Percentiles rank a stretch among this genome's conserved stretches.
Evolutionary conservation across 2,113 vertebrate genomes (phyloP).

Genomic region (Pelodiscus sinensis): DNA sequence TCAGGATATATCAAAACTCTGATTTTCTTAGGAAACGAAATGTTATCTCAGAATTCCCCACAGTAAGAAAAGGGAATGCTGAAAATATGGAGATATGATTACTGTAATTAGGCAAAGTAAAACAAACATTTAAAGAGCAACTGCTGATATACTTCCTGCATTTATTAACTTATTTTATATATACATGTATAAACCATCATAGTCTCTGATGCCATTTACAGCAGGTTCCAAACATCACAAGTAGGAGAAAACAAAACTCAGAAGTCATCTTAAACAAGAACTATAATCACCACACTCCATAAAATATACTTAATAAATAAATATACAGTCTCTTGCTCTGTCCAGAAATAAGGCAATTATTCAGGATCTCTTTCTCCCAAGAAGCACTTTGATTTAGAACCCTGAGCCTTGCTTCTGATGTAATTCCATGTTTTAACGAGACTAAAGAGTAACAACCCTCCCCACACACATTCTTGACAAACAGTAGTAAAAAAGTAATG

Average conservation of each 20-base stretch:
- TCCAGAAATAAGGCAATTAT: background rate
- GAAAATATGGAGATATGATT: background rate
- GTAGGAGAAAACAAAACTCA: background rate
- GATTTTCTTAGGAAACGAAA: background rate
- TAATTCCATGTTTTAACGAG: slow-evolving; percentile 1
- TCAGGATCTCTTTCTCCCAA: background rate
- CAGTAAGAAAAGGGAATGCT: background rate
- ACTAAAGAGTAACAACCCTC: background rate
- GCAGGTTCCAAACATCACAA: background rate
- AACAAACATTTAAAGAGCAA: background rate
- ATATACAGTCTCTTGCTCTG: background rate
- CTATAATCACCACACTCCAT: background rate
- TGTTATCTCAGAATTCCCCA: background rate
- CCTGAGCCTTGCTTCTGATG: background rate
- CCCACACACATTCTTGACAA: background rate
- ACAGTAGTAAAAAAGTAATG: slow-evolving; percentile 13
- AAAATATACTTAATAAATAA: background rate
- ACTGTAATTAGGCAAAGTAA: background rate
- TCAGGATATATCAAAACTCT: background rate
- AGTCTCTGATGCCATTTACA: background rate
- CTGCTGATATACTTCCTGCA: background rate
- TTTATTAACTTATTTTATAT: background rate
- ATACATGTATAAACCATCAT: background rate
- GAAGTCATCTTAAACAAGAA: background rate
- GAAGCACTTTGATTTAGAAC: background rate